phyloP scores from a whole-genome alignment of 2,797 vertebrate genomes.

The Scyliorhinus canicula region DNA sequence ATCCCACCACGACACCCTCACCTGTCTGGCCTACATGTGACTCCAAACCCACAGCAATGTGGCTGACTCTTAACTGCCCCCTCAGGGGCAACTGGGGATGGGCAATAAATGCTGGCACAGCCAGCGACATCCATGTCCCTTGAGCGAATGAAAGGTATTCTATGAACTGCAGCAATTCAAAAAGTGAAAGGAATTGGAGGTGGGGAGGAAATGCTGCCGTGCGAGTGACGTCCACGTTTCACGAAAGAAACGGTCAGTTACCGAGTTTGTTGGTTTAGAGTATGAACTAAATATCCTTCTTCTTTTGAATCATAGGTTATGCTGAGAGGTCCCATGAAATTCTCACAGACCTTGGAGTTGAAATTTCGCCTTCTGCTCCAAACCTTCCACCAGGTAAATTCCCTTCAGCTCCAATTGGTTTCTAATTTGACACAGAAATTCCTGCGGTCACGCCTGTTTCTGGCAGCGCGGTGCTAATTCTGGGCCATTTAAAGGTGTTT shows the following conservation, averaged over 20 bases:
- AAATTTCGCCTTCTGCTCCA: not conserved
- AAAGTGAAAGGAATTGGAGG: not conserved
- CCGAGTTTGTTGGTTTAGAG: not conserved
- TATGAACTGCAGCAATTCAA: too few relatives aligned
- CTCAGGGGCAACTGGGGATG: too few relatives aligned
- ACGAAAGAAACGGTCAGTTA: not conserved
- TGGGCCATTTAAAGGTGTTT: not conserved
- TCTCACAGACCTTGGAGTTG: not conserved
- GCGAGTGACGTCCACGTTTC: not conserved
- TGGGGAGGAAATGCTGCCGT: not conserved
- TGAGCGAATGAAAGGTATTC: too few relatives aligned
- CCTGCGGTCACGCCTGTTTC: too few relatives aligned
- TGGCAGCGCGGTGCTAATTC: not conserved
- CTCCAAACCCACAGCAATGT: too few relatives aligned
- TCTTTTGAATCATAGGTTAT: not conserved
- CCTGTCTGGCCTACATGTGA: too few relatives aligned
- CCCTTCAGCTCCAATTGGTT: not conserved
- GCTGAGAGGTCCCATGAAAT: not conserved
- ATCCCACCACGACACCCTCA: too few relatives aligned
- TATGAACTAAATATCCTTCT: not conserved
- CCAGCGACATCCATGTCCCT: too few relatives aligned
- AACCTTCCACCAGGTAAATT: conserved; percentile 24
- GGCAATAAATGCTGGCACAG: too few relatives aligned
- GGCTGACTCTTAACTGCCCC: too few relatives aligned
- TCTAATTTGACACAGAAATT: not conserved